These are phyloP conservation scores for Murina feae DNA, from an alignment of 2,113 vertebrate genomes.

Conservation along the genomic window DNA sequence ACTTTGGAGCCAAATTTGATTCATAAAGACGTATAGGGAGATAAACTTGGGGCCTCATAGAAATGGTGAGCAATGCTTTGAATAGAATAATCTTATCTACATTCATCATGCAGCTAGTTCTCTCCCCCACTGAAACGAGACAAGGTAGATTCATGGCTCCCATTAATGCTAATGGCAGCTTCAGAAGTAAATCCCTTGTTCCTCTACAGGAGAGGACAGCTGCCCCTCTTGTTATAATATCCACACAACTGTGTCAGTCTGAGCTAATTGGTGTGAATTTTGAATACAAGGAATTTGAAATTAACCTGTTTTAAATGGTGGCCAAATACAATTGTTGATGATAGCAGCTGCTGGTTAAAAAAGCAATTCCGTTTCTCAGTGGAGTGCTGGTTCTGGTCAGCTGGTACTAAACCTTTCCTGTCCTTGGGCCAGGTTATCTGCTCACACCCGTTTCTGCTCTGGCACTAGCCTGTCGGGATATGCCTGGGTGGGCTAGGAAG, in stretches of 20 bases:
- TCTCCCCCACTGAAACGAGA: conserved; percentile 51
- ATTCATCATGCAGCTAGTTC: conserved; percentile 51
- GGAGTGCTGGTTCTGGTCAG: neutral
- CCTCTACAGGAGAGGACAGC: neutral
- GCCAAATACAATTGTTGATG: neutral
- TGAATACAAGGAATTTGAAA: conserved; percentile 37
- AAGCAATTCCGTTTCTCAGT: neutral
- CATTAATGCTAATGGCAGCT: conserved; percentile 31
- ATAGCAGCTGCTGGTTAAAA: neutral
- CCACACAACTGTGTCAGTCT: neutral
- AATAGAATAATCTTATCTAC: conserved; percentile 66
- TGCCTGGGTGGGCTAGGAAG: neutral
- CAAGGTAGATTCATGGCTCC: conserved; percentile 48
- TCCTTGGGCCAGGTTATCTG: neutral
- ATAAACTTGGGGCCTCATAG: conserved; percentile 65
- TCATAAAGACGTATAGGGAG: conserved; percentile 61
- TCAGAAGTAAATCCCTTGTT: conserved; percentile 53
- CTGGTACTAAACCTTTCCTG: neutral
- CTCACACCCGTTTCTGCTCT: neutral
- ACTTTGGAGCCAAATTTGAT: conserved; percentile 72
- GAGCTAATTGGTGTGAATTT: conserved; percentile 36
- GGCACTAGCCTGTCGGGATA: neutral
- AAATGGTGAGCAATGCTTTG: conserved; percentile 60
- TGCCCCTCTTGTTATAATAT: neutral
- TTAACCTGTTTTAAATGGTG: conserved; percentile 29